phyloP scores from a whole-genome alignment of 2,888 invertebrate species.

The Ochropleura leucogaster region DNA sequence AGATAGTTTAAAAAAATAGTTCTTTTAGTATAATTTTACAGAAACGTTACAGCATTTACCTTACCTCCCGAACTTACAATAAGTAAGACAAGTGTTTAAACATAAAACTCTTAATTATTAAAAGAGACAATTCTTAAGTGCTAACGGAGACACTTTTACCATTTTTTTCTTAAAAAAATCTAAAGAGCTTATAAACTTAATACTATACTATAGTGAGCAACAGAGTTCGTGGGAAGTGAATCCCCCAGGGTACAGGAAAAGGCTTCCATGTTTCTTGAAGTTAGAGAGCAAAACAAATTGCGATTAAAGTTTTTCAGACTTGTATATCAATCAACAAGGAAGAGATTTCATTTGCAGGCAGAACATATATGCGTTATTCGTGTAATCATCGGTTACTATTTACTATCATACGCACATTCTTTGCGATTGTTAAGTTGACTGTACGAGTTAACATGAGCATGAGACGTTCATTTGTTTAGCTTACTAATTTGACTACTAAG shows the following conservation, averaged over 20 bases:
- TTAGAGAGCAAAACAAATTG: conserved; percentile 51
- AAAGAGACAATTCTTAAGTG: neutral
- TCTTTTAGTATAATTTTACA: neutral
- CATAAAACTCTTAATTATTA: neutral
- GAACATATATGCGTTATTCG: neutral
- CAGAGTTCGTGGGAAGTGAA: conserved; percentile 32
- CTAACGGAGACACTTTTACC: neutral
- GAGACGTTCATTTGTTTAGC: neutral
- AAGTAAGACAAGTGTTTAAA: neutral
- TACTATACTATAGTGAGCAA: conserved; percentile 12
- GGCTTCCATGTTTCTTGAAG: conserved; percentile 33
- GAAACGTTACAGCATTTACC: neutral
- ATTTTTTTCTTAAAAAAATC: conserved; percentile 18
- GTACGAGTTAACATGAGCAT: neutral
- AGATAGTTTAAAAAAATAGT: neutral
- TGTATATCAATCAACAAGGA: neutral
- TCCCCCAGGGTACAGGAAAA: conserved; percentile 40
- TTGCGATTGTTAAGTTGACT: neutral
- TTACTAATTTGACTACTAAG: neutral
- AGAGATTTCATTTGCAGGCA: neutral
- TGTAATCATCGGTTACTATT: no score
- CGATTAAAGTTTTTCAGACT: conserved; percentile 33
- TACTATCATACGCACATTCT: neutral
- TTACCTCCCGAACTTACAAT: neutral
- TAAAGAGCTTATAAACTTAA: conserved; percentile 31